Percentiles rank a stretch among this genome's conserved stretches.
These are phyloP conservation scores for Drosophila formosana DNA, from an alignment of 2,888 invertebrate species.

Conservation along the genomic window DNA sequence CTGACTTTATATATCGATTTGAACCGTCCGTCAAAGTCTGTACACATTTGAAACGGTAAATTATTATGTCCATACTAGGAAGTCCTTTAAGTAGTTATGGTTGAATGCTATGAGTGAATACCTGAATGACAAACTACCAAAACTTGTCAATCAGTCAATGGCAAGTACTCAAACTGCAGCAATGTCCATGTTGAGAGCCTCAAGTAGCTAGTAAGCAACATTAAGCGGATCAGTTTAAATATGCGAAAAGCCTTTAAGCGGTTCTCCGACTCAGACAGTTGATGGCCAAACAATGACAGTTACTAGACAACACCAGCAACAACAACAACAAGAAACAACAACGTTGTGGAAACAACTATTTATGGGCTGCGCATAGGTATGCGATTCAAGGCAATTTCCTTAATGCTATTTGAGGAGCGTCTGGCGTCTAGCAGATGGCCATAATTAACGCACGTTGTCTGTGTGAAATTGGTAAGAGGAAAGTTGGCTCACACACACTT, in stretches of 20 bases:
- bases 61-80: neutral
- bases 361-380: conserved; percentile 65
- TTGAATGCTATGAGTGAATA: neutral
- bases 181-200: conserved; percentile 13
- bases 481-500: conserved; percentile 30
- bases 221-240: conserved; percentile 58
- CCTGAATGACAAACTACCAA: neutral
- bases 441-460: conserved; percentile 80
- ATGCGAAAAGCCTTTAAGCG: conserved; percentile 75
- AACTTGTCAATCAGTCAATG: conserved; percentile 29
- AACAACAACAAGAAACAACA: conserved; percentile 9
- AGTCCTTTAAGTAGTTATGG: neutral
- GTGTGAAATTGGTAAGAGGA: conserved; percentile 34
- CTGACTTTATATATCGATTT: neutral
- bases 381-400: conserved; percentile 74
- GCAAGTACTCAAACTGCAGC: conserved; percentile 11
- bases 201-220: conserved; percentile 35
- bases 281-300: conserved; percentile 64
- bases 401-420: conserved; percentile 72
- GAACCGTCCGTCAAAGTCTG: neutral
- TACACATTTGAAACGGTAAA: neutral
- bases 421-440: conserved; percentile 70
- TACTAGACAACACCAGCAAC: conserved; percentile 28
- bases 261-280: conserved; percentile 51
- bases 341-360: conserved; percentile 51